These are phyloP conservation scores for Drosophila acutilabella DNA, from an alignment of 2,888 invertebrate species.

Conservation along the genomic window DNA sequence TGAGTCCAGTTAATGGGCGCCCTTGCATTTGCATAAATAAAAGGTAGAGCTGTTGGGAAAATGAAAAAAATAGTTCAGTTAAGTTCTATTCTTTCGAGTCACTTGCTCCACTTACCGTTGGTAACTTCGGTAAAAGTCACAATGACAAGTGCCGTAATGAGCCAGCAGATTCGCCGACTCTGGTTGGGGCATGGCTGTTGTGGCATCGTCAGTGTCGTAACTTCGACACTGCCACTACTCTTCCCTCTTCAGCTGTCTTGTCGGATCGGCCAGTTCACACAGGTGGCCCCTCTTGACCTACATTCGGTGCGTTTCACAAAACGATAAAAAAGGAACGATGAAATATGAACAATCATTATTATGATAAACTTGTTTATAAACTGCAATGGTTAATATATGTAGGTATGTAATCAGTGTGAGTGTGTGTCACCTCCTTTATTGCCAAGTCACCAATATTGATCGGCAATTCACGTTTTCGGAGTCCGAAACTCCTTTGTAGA, in stretches of 20 bases:
- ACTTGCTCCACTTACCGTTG: slow-evolving; percentile 59
- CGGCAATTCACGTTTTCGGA: neutral
- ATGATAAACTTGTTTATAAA: slow-evolving; percentile 58
- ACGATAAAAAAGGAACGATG: slow-evolving; percentile 14
- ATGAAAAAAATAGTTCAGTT: neutral
- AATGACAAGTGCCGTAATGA: slow-evolving; percentile 63
- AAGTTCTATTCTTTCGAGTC: neutral
- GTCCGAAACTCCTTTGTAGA: neutral
- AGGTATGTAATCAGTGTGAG: neutral
- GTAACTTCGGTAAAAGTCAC: slow-evolving; percentile 36
- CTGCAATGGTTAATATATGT: slow-evolving; percentile 1
- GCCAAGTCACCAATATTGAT: slow-evolving; percentile 24
- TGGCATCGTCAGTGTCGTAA: slow-evolving; percentile 70
- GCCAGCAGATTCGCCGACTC: slow-evolving; percentile 65
- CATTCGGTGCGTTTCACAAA: slow-evolving; percentile 46
- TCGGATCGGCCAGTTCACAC: slow-evolving; percentile 30
- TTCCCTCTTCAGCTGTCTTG: slow-evolving; percentile 11
- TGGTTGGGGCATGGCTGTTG: slow-evolving; percentile 32
- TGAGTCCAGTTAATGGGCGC: slow-evolving; percentile 82
- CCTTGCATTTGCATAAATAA: slow-evolving; percentile 71
- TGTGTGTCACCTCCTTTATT: slow-evolving; percentile 13
- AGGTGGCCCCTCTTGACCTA: slow-evolving; percentile 68
- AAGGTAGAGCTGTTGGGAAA: slow-evolving; percentile 76
- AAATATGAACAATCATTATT: slow-evolving; percentile 63
- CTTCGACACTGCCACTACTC: slow-evolving; percentile 38